Conservation (phyloP, 2,888 invertebrate species). For the Lepidonotus clava region DNA sequence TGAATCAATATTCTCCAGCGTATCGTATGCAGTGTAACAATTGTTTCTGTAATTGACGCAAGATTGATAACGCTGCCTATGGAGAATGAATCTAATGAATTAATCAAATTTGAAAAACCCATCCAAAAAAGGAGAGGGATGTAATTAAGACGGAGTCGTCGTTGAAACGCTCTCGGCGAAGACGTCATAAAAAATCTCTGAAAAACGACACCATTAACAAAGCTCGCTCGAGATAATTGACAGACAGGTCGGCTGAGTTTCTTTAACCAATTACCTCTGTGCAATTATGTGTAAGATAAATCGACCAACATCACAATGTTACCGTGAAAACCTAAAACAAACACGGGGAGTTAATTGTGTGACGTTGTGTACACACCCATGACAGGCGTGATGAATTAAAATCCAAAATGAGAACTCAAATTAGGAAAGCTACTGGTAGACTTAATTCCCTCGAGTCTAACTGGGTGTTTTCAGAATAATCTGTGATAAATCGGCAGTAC, state of each 20-base stretch:
- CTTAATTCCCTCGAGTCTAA: too few species aligned
- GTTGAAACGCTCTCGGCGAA: conserved; percentile 19
- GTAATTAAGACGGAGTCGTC: conserved; percentile 49
- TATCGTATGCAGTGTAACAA: conserved; percentile 39
- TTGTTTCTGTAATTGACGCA: conserved; percentile 41
- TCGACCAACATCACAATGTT: conserved; percentile 3
- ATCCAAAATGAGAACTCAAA: background rate
- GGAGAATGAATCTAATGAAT: conserved; percentile 52
- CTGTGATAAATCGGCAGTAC: too few species aligned
- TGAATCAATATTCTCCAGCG: conserved; percentile 12
- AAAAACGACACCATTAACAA: conserved; percentile 51
- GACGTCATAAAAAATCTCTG: conserved; percentile 21
- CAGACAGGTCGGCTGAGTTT: conserved; percentile 42
- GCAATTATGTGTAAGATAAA: conserved; percentile 53
- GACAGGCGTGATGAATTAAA: background rate
- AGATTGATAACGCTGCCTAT: conserved; percentile 45
- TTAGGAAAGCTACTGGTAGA: too few species aligned
- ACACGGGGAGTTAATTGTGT: conserved; percentile 16
- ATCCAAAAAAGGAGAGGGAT: background rate
- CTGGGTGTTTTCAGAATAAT: too few species aligned
- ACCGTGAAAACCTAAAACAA: conserved; percentile 27
- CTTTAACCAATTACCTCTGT: conserved; percentile 49
- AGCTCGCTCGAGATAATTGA: conserved; percentile 42
- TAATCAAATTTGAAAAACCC: conserved; percentile 41
- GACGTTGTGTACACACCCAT: background rate